Evolutionary conservation across 2,113 vertebrate genomes (phyloP).

Genomic region (Cisticola juncidis): DNA sequence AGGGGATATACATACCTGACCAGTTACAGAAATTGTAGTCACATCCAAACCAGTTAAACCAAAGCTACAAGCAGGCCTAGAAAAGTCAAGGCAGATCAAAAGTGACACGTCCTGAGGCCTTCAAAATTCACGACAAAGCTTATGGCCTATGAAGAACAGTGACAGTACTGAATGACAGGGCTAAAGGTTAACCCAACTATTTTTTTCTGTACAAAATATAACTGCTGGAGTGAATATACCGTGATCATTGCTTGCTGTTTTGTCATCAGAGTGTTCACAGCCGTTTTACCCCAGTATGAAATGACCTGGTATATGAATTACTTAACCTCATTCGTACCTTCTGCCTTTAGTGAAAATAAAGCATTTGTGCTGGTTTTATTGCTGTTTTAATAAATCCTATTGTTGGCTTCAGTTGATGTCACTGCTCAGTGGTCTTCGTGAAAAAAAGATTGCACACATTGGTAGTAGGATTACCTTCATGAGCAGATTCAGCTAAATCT

Average conservation of each 20-base stretch:
- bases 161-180: not conserved
- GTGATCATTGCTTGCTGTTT: not conserved
- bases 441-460: not conserved
- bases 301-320: not conserved
- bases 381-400: not conserved
- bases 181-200: not conserved
- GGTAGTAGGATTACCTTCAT: not conserved
- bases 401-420: not conserved
- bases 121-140: not conserved
- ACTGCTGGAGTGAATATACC: not conserved
- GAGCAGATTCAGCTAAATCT: not conserved
- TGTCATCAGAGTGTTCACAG: not conserved
- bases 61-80: not conserved
- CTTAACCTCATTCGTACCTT: not conserved
- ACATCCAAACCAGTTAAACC: not conserved
- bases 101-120: accelerated
- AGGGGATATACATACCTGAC: not conserved
- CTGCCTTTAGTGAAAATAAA: not conserved
- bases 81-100: not conserved
- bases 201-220: not conserved
- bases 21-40: not conserved
- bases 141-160: not conserved
- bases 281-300: accelerated
- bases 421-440: not conserved
- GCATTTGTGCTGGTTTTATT: not conserved